Conservation (phyloP, 2,888 invertebrate species). For the Aricia artaxerxes region DNA sequence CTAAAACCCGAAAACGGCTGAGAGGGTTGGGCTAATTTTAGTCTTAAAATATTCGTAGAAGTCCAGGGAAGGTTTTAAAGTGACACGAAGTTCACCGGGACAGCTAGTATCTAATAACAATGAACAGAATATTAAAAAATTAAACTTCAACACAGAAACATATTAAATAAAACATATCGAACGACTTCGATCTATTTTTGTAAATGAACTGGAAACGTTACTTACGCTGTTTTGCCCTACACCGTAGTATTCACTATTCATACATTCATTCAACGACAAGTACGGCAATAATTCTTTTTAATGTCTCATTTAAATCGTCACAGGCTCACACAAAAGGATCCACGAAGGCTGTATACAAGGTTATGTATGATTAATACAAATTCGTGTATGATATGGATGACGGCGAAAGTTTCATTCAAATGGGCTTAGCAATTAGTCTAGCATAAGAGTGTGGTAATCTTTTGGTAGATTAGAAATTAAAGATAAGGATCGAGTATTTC, state of each 20-base stretch:
- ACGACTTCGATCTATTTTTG: not conserved
- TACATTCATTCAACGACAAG: slow-evolving; percentile 68
- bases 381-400: slow-evolving; percentile 55
- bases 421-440: slow-evolving; percentile 10
- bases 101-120: no score
- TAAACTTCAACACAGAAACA: no score
- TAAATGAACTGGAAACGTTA: not conserved
- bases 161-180: no score
- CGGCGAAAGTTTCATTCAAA: slow-evolving; percentile 30
- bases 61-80: no score
- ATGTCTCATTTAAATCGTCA: slow-evolving; percentile 73
- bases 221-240: slow-evolving; percentile 37
- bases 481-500: not conserved
- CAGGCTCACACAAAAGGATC: slow-evolving; percentile 66
- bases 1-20: no score
- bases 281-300: slow-evolving; percentile 76
- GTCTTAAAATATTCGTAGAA: no score
- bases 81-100: no score
- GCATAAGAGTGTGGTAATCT: not conserved
- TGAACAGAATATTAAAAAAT: no score
- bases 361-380: slow-evolving; percentile 69
- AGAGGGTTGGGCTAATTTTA: no score
- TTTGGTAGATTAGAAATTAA: not conserved
- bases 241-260: slow-evolving; percentile 65
- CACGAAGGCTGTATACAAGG: slow-evolving; percentile 74